Evolutionary conservation across 2,888 invertebrate species (phyloP), one percentile per base, ranked within the genome.

Genomic region (Glaucopsyche alexis): DNA sequence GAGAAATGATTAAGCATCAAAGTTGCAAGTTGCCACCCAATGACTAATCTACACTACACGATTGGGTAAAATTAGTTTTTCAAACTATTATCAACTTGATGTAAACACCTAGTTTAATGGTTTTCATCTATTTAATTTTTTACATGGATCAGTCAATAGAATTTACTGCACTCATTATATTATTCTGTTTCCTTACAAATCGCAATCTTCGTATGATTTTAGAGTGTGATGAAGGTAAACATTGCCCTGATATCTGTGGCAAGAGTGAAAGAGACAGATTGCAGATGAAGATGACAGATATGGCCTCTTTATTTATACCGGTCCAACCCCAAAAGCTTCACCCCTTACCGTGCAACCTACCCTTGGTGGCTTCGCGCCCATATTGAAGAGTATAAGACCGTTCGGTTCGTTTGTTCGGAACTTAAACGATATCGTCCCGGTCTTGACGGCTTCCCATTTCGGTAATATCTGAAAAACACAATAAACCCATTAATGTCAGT

Each of bases 381-480:
- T 96, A 87, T 98, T 98, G 94, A 98, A 97, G 85, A 99, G 95
- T 73, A 99, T 95, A 78, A 99, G 94, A 40, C 99, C 99, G 84
- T 99, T 98, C 8, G 97, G 96, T 88, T 99, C 99, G 86, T 97
- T 98, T 67, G 99, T 99, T 76, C 98, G 95, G 84, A 99, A 98
- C 93, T 98, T 98, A 91, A 99, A 97, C 65, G 97, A 96, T 83
- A 99, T 96, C 45, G 96, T 97, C 75, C 98, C 98, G 42, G 96
- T 95, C 84, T 96, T 96, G 83, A 97, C 96, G 2, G 97, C 97
- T 85, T 98, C 97, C 98, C 98, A 98, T 73, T 97, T 96, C 65
- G 98, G 98, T 81, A 98, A 91, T 72, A 96, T 95, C 97, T 97
- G 94, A 78, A 78, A 74, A 74, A 66, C 73, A 19, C 11, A 29